Evolutionary conservation across 2,113 vertebrate genomes (phyloP), one percentile per base, ranked within the genome.

Genomic region (Ranitomeya imitator): DNA sequence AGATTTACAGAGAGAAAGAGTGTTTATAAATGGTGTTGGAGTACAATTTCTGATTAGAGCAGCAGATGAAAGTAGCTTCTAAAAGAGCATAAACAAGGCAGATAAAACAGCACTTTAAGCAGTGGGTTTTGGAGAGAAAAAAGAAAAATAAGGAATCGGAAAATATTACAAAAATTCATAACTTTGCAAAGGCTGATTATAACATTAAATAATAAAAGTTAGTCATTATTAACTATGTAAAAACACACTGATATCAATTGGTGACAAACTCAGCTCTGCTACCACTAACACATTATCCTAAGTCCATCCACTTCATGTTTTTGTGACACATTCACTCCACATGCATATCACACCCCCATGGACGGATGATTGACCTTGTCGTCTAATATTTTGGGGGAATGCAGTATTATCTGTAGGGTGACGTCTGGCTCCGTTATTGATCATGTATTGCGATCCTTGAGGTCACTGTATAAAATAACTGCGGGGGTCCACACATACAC

Each of bases 241-340:
- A 63, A 67, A 7, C 10, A n/a, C 63, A 67, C 21, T 69, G 12
- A 5, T 14, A 69, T 69, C 55, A 26, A 3, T 15, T 2, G 2
- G 16, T 76, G 37, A 76, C 73, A 51, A 19, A 76, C 45, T 76
- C 73, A 76, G 73, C 73, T 52, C 73, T 52, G 73, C 73, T 76
- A 76, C 73, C 1, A 16, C 26, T 31, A 71, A 45, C 6, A 71
- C 69, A 71, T 37, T 31, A 31, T 1, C 5, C 37, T 23, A 23
- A 67, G 18, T 10, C 19, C 10, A 21, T 67, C 19, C 5, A n/a
- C n/a, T 67, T 63, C 7, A 16, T 13, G 14, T 73, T 15, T 7
- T 26, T 63, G 16, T 6, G 1, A 63, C 10, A 57, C 85, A 79
- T 79, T 67, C 76, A 37, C 12, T 69, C 59, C 37, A 57, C 76